These are phyloP conservation scores for Antechinus flavipes DNA, from an alignment of 2,113 vertebrate genomes.

Conservation along the genomic window DNA sequence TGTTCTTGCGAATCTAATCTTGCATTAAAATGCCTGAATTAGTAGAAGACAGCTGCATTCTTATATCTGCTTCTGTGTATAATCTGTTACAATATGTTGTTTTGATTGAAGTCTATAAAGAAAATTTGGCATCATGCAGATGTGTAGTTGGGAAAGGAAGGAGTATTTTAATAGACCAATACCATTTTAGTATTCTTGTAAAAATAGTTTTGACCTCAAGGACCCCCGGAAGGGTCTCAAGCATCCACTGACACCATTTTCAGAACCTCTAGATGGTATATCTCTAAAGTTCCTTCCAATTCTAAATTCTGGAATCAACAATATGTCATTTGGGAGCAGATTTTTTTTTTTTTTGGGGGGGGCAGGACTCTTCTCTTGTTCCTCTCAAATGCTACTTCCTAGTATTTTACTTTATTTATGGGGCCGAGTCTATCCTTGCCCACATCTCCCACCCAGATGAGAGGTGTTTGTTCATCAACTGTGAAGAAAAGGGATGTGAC, in stretches of 20 bases:
- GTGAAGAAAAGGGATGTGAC: not conserved
- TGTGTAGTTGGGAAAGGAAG: not conserved
- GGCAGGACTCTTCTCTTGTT: not conserved
- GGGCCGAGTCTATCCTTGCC: not conserved
- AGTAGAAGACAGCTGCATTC: not conserved
- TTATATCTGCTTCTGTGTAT: not conserved
- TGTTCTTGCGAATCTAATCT: not conserved
- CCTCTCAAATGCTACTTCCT: not conserved
- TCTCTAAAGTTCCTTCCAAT: not conserved
- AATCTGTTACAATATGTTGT: not conserved
- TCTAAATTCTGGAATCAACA: not conserved
- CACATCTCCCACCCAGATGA: not conserved
- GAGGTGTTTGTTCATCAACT: not conserved
- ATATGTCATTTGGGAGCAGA: not conserved
- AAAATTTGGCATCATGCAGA: not conserved
- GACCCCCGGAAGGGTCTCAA: not conserved
- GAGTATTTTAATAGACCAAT: not conserved
- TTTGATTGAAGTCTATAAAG: not conserved
- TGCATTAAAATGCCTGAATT: not conserved
- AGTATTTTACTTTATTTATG: not conserved
- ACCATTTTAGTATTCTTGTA: not conserved
- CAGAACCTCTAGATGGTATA: not conserved
- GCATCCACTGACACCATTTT: not conserved
- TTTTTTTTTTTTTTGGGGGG: not conserved
- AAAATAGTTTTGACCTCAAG: not conserved